Evolutionary conservation across 2,797 vertebrate species (phyloP).

Genomic region (Harpagifer antarcticus): DNA sequence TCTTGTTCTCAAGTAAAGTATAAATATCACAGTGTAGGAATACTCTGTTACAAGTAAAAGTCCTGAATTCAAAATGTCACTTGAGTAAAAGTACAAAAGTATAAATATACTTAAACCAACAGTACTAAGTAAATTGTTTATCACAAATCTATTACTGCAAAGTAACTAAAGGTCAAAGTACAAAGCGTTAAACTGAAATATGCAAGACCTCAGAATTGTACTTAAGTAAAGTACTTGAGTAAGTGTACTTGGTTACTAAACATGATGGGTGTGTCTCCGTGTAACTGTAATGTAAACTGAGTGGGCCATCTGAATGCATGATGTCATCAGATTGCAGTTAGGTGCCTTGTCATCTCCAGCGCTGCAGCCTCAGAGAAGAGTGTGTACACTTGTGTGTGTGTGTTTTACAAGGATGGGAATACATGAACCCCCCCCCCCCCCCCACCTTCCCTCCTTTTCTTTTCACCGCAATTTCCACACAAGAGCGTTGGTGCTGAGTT

Average conservation of each 20-base stretch:
- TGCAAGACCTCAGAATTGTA: too few relatives aligned
- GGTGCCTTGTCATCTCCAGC: constrained; percentile 61
- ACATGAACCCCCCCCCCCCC: constrained; percentile 13
- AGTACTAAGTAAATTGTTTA: too few relatives aligned
- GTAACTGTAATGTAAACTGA: constrained; percentile 52
- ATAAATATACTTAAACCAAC: too few relatives aligned
- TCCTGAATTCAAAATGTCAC: too few relatives aligned
- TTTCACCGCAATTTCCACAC: constrained; percentile 68
- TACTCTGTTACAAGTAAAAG: too few relatives aligned
- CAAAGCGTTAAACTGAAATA: too few relatives aligned
- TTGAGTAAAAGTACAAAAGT: too few relatives aligned
- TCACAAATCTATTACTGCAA: too few relatives aligned
- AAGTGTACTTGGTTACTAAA: constrained; percentile 1
- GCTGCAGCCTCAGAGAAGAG: constrained; percentile 36
- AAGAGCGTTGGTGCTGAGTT: constrained; percentile 69
- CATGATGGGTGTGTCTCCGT: constrained; percentile 44
- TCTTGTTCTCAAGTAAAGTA: too few relatives aligned
- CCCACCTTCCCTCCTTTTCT: constrained; percentile 40
- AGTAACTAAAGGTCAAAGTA: too few relatives aligned
- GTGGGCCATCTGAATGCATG: constrained; percentile 50
- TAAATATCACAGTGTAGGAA: too few relatives aligned
- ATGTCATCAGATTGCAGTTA: constrained; percentile 64
- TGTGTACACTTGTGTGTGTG: constrained; percentile 21
- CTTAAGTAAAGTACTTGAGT: too few relatives aligned
- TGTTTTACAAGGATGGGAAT: constrained; percentile 37